Evolutionary conservation across 1,140 invertebrate genomes (phyloP).

Genomic region (Neomicropteryx cornuta): DNA sequence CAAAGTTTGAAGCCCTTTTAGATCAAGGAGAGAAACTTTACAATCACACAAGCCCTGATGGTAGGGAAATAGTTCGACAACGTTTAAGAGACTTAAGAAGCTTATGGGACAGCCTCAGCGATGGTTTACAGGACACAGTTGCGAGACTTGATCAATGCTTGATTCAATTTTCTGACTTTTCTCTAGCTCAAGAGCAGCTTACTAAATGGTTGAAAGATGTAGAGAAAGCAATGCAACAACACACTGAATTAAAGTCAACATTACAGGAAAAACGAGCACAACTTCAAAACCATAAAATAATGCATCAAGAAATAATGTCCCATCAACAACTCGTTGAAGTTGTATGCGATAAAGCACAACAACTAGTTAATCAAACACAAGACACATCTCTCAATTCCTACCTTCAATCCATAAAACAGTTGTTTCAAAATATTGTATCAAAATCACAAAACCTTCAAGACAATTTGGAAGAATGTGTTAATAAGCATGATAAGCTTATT

Average conservation of each 20-base stretch:
- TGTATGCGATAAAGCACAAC: conserved; percentile 85
- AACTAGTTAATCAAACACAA: conserved; percentile 80
- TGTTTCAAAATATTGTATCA: conserved; percentile 78
- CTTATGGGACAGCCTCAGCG: conserved; percentile 79
- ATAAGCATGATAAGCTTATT: conserved; percentile 73
- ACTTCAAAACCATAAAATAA: conserved; percentile 86
- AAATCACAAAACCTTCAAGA: conserved; percentile 79
- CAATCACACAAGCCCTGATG: conserved; percentile 85
- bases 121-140: conserved; percentile 65
- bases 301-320: conserved; percentile 91
- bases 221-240: conserved; percentile 81
- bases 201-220: conserved; percentile 88
- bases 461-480: conserved; percentile 75
- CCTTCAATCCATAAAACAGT: conserved; percentile 76
- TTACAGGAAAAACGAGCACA: conserved; percentile 91
- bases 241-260: conserved; percentile 81
- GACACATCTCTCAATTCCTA: conserved; percentile 78
- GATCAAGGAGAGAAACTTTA: conserved; percentile 89
- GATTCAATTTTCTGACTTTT: conserved; percentile 81
- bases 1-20: conserved; percentile 74
- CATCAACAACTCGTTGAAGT: conserved; percentile 82
- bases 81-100: conserved; percentile 74
- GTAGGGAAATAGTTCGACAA: conserved; percentile 81
- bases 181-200: conserved; percentile 77
- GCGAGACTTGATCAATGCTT: conserved; percentile 82